A percentile compares a stretch with the other conserved stretches of the same genome.
These are phyloP conservation scores for Cyclargus thomasi DNA, from an alignment of 1,140 invertebrate species.

Conservation along the genomic window DNA sequence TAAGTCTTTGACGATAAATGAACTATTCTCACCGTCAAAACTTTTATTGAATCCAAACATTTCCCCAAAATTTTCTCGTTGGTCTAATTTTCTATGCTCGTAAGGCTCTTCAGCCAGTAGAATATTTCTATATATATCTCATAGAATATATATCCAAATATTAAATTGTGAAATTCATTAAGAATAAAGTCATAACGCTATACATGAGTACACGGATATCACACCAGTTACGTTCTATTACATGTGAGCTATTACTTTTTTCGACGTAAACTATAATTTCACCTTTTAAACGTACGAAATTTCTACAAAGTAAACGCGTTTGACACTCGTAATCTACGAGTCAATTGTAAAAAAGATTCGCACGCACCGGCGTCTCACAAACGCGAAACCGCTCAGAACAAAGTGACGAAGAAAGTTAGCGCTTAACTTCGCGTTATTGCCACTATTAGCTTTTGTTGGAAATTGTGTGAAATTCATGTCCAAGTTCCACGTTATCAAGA, in stretches of 20 bases:
- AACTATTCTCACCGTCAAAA: too few species aligned
- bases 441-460: conserved; percentile 14
- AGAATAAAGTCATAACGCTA: not conserved
- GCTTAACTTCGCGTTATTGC: not conserved
- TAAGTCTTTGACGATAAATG: too few species aligned
- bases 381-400: conserved; percentile 7
- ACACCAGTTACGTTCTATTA: not conserved
- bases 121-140: too few species aligned
- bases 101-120: too few species aligned
- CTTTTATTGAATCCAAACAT: too few species aligned
- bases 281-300: conserved; percentile 6
- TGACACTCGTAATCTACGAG: conserved; percentile 9
- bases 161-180: too few species aligned
- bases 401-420: conserved; percentile 12
- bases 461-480: not conserved
- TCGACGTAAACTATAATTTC: not conserved
- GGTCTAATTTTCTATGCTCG: too few species aligned
- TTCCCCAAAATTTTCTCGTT: too few species aligned
- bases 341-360: conserved; percentile 11
- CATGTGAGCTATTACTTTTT: not conserved
- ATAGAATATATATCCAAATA: too few species aligned
- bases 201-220: not conserved
- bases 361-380: not conserved
- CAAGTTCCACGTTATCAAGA: too few species aligned
- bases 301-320: conserved; percentile 11